These are phyloP conservation scores for human (Homo sapiens) DNA, from an alignment of 2,113 vertebrate genomes.

Conservation along the genomic window DNA sequence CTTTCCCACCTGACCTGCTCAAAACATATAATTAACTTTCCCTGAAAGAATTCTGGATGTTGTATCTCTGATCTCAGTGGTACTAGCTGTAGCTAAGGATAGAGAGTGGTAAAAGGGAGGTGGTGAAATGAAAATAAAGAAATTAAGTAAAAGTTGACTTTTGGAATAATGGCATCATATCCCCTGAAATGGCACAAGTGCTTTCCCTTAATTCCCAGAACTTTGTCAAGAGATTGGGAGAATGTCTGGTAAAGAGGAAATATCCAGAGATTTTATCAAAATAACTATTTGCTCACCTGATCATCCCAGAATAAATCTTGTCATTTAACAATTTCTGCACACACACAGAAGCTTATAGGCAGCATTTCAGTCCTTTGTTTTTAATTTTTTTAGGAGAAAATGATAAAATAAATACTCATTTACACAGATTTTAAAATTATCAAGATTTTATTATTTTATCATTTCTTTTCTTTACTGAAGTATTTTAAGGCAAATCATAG, in stretches of 20 bases:
- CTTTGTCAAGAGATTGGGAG: background rate
- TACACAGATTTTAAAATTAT: background rate
- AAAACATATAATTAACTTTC: background rate
- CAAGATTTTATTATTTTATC: background rate
- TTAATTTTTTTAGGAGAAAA: background rate
- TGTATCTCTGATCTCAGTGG: background rate
- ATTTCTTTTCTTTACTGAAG: background rate
- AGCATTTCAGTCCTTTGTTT: background rate
- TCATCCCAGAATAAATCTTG: background rate
- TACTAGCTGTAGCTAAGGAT: too few species aligned
- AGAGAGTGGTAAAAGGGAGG: background rate
- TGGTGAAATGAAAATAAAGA: background rate
- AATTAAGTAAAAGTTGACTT: background rate
- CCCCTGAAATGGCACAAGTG: background rate
- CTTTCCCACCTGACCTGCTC: background rate
- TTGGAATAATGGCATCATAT: background rate
- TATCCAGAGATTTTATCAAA: background rate
- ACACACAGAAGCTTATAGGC: background rate
- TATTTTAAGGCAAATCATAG: background rate
- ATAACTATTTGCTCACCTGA: background rate
- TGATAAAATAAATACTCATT: background rate
- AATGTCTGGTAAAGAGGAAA: background rate
- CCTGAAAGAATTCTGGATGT: background rate
- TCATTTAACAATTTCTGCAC: background rate
- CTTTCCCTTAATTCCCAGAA: background rate